A percentile compares a stretch with the other conserved stretches of the same genome.
Evolutionary conservation across 2,888 invertebrate genomes (phyloP).

Genomic region (Sinopyrophorus schimmeli): DNA sequence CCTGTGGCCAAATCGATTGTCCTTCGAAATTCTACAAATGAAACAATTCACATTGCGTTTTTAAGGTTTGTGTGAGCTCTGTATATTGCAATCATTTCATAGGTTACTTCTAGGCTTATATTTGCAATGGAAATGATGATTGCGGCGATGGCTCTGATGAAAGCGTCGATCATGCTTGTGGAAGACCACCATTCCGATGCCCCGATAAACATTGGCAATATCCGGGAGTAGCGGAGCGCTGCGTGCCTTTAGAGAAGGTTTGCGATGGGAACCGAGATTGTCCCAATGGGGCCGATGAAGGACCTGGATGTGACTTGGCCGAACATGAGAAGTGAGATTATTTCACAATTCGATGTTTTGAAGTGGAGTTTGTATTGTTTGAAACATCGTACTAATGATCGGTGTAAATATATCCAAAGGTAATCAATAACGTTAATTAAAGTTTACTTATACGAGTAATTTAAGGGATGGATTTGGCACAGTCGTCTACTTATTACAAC

Average conservation of each 20-base stretch:
- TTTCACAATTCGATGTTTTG: no score
- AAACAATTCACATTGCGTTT: conserved; percentile 84
- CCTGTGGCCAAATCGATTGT: conserved; percentile 79
- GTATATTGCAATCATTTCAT: not conserved
- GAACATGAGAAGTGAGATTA: no score
- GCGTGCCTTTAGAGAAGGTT: conserved; percentile 84
- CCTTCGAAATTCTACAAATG: conserved; percentile 81
- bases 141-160: conserved; percentile 92
- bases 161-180: conserved; percentile 78
- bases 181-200: conserved; percentile 76
- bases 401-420: no score
- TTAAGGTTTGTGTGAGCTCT: conserved; percentile 58
- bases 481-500: no score
- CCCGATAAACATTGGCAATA: conserved; percentile 83
- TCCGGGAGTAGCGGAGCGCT: conserved; percentile 76
- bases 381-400: no score
- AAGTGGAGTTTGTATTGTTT: no score
- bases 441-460: no score
- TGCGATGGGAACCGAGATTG: conserved; percentile 90
- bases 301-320: conserved; percentile 81
- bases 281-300: conserved; percentile 93
- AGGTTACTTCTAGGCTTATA: conserved; percentile 63
- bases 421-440: no score
- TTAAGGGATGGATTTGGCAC: no score
- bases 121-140: conserved; percentile 92